These are phyloP conservation scores for Brotula barbata DNA, from an alignment of 2,797 vertebrate genomes.

Conservation along the genomic window DNA sequence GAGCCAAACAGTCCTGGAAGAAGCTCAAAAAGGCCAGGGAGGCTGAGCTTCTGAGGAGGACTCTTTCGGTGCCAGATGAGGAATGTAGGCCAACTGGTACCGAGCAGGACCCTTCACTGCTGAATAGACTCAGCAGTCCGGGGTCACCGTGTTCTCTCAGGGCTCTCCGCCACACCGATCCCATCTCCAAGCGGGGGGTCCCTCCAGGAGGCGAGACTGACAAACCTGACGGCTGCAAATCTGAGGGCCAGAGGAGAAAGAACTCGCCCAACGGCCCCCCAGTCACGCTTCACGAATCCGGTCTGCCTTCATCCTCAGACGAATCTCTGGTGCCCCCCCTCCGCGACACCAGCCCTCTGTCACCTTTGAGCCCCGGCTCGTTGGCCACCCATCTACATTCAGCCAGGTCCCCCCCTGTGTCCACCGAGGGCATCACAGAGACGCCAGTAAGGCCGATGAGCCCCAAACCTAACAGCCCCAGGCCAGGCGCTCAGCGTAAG, in stretches of 20 bases:
- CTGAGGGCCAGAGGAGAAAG: constrained; percentile 71
- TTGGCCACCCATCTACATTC: constrained; percentile 51
- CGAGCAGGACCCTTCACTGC: constrained; percentile 20
- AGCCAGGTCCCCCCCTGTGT: constrained; percentile 57
- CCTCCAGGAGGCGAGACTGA: constrained; percentile 46
- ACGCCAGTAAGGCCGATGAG: constrained; percentile 86
- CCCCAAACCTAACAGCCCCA: constrained; percentile 86
- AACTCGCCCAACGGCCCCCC: constrained; percentile 61
- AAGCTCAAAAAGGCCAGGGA: constrained; percentile 80
- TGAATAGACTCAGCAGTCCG: constrained; percentile 48
- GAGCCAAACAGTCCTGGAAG: constrained; percentile 77
- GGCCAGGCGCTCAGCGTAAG: constrained; percentile 66
- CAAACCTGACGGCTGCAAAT: constrained; percentile 56
- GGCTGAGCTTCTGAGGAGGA: constrained; percentile 72
- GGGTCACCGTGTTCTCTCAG: constrained; percentile 28
- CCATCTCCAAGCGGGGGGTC: constrained; percentile 66
- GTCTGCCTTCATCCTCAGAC: constrained; percentile 53
- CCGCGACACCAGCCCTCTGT: constrained; percentile 63
- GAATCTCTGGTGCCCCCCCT: constrained; percentile 56
- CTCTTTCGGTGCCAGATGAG: constrained; percentile 55
- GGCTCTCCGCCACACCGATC: constrained; percentile 61
- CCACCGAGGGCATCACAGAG: constrained; percentile 58
- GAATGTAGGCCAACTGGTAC: constrained; percentile 19
- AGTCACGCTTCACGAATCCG: constrained; percentile 44
- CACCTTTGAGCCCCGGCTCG: constrained; percentile 59